Conservation (phyloP, 2,888 invertebrate genomes). For the Nomada fabriciana region DNA sequence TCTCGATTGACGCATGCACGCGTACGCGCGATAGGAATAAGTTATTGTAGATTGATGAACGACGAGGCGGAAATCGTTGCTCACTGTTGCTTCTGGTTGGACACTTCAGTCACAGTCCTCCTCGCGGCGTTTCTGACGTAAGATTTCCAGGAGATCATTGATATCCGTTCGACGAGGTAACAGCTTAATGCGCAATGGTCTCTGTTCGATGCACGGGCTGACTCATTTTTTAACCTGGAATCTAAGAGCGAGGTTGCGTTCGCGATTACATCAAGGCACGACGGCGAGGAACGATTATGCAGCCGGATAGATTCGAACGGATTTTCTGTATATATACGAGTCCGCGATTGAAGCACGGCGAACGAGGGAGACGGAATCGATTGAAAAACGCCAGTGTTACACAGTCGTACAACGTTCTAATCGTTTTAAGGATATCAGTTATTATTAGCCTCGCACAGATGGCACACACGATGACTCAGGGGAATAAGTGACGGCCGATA, state of each 20-base stretch:
- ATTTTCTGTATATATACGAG: neutral
- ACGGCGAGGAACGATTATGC: neutral
- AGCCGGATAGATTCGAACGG: neutral
- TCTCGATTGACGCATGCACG: conserved; percentile 8
- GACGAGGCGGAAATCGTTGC: too few relatives aligned
- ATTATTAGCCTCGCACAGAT: conserved; percentile 67
- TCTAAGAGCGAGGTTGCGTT: conserved; percentile 22
- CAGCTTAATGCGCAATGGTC: conserved; percentile 14
- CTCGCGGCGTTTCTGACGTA: conserved; percentile 32
- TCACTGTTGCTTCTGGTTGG: too few relatives aligned
- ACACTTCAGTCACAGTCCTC: neutral
- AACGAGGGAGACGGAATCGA: neutral
- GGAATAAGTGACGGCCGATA: conserved; percentile 57
- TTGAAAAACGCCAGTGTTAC: neutral
- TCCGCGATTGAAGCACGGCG: neutral
- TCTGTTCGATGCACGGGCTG: conserved; percentile 16
- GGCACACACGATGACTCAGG: conserved; percentile 63
- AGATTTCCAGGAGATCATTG: conserved; percentile 55
- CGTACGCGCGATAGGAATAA: conserved; percentile 10
- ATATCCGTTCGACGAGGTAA: conserved; percentile 56
- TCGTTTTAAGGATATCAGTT: conserved; percentile 62
- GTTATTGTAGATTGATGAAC: conserved; percentile 30
- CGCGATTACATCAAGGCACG: neutral
- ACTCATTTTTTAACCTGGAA: conserved; percentile 39
- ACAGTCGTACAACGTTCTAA: conserved; percentile 23